Evolutionary conservation across 2,113 vertebrate species (phyloP).

Genomic region (Python bivittatus): DNA sequence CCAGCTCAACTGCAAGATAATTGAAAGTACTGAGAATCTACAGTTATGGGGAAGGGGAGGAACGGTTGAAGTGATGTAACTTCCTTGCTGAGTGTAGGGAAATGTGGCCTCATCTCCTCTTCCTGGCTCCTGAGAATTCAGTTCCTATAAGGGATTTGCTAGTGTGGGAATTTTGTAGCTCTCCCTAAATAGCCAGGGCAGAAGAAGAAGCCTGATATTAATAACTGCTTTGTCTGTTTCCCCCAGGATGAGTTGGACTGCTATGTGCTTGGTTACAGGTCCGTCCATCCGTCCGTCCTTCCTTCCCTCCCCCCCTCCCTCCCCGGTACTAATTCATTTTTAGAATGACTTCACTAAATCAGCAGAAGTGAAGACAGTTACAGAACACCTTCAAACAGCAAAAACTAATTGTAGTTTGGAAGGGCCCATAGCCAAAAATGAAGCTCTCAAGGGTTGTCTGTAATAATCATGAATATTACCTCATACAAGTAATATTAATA

Average conservation of each 20-base stretch:
- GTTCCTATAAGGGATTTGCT: neutral
- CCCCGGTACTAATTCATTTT: no score
- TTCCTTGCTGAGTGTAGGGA: neutral
- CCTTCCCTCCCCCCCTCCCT: neutral
- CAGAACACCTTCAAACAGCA: no score
- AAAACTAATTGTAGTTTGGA: no score
- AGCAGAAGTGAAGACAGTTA: no score
- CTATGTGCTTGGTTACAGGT: neutral
- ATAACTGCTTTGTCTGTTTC: neutral
- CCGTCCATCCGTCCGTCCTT: no score
- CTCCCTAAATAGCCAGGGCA: neutral
- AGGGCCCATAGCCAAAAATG: no score
- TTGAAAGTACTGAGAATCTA: neutral
- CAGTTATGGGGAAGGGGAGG: neutral
- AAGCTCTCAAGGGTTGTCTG: no score
- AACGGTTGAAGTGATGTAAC: neutral
- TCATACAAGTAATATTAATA: no score
- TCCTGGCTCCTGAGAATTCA: neutral
- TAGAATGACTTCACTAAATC: no score
- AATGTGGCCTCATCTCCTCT: neutral
- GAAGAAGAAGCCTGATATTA: neutral
- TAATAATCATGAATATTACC: no score
- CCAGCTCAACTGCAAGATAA: neutral
- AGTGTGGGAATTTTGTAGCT: neutral
- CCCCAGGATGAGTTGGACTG: neutral